Conservation (phyloP, 2,797 vertebrate species). For the Prunella strophiata region DNA sequence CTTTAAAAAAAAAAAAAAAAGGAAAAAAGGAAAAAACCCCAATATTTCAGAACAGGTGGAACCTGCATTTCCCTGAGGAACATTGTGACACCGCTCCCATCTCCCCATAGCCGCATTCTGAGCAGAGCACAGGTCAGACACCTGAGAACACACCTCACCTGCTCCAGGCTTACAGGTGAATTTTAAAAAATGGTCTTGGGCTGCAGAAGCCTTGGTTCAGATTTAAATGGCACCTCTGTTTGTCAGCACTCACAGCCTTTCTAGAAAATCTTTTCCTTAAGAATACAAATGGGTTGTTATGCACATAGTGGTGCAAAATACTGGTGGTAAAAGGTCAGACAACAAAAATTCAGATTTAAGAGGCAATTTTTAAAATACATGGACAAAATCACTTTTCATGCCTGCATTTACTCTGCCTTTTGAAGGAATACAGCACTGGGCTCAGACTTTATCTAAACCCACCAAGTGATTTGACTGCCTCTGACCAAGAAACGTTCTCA, state of each 20-base stretch:
- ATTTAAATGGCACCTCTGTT: neutral
- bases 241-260: neutral
- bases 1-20: neutral
- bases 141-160: neutral
- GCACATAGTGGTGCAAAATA: fast-evolving
- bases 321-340: neutral
- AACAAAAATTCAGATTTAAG: neutral
- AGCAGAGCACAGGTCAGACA: neutral
- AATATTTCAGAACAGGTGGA: neutral
- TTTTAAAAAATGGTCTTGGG: neutral
- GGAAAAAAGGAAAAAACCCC: fast-evolving
- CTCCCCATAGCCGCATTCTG: neutral
- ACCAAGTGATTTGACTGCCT: neutral
- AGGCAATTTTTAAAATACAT: neutral
- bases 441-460: neutral
- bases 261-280: neutral
- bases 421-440: neutral
- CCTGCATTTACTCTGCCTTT: neutral
- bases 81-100: fast-evolving
- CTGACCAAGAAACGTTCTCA: neutral
- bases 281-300: neutral
- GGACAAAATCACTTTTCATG: neutral
- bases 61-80: neutral
- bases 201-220: neutral
- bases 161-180: neutral